These are phyloP conservation scores for Xiphydria camelus DNA, from an alignment of 2,888 invertebrate species.

Conservation along the genomic window DNA sequence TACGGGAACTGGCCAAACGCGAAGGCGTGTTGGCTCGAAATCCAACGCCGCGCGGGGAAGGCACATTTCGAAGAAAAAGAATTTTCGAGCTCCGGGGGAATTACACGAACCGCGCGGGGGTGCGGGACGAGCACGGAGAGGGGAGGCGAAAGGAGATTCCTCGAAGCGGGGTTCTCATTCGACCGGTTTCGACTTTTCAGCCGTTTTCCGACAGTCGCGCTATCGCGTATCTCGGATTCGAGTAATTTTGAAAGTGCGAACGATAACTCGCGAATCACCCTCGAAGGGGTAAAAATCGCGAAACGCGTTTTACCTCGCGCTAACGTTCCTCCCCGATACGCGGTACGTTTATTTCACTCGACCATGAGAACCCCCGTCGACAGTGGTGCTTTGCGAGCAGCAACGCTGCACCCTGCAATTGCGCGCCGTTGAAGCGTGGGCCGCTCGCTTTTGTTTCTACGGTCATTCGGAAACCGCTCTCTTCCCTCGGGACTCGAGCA, in stretches of 20 bases:
- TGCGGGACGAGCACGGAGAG: constrained; percentile 3
- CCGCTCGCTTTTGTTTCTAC: constrained; percentile 28
- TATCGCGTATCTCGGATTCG: no score
- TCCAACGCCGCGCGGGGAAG: constrained; percentile 20
- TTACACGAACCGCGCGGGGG: no score
- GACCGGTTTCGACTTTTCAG: background rate
- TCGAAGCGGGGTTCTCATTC: constrained; percentile 33
- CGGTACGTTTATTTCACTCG: no score
- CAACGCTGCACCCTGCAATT: constrained; percentile 32
- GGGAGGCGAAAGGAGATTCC: constrained; percentile 28
- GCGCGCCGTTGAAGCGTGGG: constrained; percentile 18
- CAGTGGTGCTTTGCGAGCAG: constrained; percentile 25
- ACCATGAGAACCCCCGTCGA: constrained; percentile 21
- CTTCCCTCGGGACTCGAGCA: no score
- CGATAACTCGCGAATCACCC: background rate
- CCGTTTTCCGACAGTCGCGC: no score
- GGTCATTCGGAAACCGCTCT: background rate
- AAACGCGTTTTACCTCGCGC: background rate
- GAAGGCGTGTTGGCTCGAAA: constrained; percentile 6
- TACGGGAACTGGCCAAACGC: constrained; percentile 1
- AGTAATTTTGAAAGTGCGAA: background rate
- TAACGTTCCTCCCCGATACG: no score
- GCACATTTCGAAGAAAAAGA: constrained; percentile 32
- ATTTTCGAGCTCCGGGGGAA: constrained; percentile 28
- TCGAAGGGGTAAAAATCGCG: background rate